A percentile compares a stretch with the other conserved stretches of the same genome.
These are phyloP conservation scores for Terrapene triunguis DNA, from an alignment of 2,113 vertebrate genomes.

Conservation along the genomic window DNA sequence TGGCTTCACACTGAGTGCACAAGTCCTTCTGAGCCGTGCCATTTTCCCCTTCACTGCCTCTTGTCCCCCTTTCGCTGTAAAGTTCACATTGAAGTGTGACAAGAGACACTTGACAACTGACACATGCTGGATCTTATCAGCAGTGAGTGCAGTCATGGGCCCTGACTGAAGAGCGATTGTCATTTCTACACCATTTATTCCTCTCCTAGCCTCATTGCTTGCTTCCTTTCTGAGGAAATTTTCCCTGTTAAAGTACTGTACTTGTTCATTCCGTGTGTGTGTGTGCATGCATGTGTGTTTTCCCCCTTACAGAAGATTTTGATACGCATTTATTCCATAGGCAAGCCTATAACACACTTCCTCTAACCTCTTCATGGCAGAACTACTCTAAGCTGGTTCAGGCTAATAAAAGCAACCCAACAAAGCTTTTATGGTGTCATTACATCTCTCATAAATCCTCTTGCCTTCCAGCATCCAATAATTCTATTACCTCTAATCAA, in stretches of 20 bases:
- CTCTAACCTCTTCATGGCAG: constrained; percentile 74
- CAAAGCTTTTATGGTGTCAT: constrained; percentile 79
- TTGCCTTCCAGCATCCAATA: constrained; percentile 70
- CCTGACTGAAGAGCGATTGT: constrained; percentile 90
- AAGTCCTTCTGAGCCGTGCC: constrained; percentile 95
- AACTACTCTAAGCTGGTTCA: constrained; percentile 67
- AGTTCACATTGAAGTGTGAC: constrained; percentile 95
- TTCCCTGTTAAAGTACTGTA: constrained; percentile 76
- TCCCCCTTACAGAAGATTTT: constrained; percentile 45
- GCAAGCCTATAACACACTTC: constrained; percentile 76
- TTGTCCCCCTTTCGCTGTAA: constrained; percentile 87
- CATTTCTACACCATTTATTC: constrained; percentile 94
- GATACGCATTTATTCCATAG: constrained; percentile 77
- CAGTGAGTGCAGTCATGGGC: constrained; percentile 86
- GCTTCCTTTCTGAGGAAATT: constrained; percentile 81
- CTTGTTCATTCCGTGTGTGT: constrained; percentile 73
- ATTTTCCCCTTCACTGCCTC: constrained; percentile 97
- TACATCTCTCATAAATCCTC: constrained; percentile 71
- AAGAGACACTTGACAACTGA: constrained; percentile 90
- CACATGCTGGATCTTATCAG: constrained; percentile 92
- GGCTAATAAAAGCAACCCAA: constrained; percentile 78
- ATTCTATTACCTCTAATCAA: constrained; percentile 71
- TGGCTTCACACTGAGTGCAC: constrained; percentile 99
- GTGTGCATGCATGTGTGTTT: background rate
- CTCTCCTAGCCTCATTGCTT: constrained; percentile 82